Evolutionary conservation across 2,888 invertebrate species (phyloP), one percentile per base, ranked within the genome.

Genomic region (Aquatica leii): DNA sequence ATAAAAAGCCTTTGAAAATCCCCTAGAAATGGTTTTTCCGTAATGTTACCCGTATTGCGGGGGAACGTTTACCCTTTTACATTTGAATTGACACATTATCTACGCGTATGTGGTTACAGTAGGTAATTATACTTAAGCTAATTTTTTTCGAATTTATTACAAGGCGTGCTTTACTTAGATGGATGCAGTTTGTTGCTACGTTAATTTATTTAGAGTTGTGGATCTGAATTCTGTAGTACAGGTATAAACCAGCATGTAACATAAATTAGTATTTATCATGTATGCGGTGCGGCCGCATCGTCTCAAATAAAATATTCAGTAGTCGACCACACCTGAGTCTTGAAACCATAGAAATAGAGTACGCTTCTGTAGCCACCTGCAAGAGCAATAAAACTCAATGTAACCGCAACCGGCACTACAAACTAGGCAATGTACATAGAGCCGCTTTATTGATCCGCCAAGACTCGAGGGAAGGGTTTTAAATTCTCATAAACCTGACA

Each of bases 401-500:
- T 68, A 68, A 64, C 62, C 67, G 63, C 65, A 62, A 67, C 62
- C 63, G 57, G 62, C 65, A 63, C 62, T 66, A 67, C 69, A 71
- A 70, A 68, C 69, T 69, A 72, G 71, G 68, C 66, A 68, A 66
- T 70, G 67, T 68, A 70, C 70, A 69, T 72, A 72, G 71, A 69
- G 68, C 68, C 66, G 69, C 69, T 67, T 70, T 75, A 75, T 75
- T 69, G 75, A 75, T 75, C 75, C 72, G 69, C 59, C 66, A 73
- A 71, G 68, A 62, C 66, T 66, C 69, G 59, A 55, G 68, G 69
- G 66, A 75, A 75, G 76, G 77, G 76, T 76, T 77, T 78, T 77
- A 77, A 78, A 77, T 77, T 77, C 78, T 77, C 78, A 77, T 77
- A 76, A 77, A 78, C 74, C 77, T 76, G 77, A 73, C 77, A 74